Evolutionary conservation across 2,113 vertebrate species (phyloP).

Genomic region (Brachyhypopomus gauderio): DNA sequence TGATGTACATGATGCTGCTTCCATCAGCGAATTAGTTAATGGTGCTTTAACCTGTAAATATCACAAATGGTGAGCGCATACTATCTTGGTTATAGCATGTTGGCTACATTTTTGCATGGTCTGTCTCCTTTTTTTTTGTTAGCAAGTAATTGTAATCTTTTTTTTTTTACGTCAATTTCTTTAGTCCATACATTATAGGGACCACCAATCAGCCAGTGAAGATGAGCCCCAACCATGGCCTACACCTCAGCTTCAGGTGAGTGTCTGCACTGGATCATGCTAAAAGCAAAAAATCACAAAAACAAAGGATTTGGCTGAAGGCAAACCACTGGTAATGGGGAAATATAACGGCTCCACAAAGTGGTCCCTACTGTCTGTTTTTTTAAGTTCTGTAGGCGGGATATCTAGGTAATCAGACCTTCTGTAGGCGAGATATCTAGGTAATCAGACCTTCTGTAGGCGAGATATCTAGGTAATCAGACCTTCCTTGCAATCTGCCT

Average conservation of each 20-base stretch:
- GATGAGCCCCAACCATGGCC: constrained; percentile 92
- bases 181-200: constrained; percentile 94
- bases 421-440: no score
- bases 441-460: no score
- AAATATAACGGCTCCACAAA: not conserved
- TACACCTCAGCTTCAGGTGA: constrained; percentile 97
- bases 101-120: no score
- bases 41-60: constrained; percentile 98
- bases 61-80: constrained; percentile 91
- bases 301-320: no score
- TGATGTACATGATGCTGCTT: constrained; percentile 86
- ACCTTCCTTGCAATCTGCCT: not conserved
- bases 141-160: no score
- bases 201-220: constrained; percentile 98
- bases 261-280: not conserved
- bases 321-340: not conserved
- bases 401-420: no score
- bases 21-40: constrained; percentile 94
- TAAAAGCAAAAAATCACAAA: not conserved
- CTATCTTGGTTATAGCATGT: not conserved
- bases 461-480: not conserved
- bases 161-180: not conserved
- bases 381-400: no score
- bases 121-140: no score
- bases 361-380: not conserved